Evolutionary conservation across 2,888 invertebrate genomes (phyloP).

Genomic region (Xylophagus ater): DNA sequence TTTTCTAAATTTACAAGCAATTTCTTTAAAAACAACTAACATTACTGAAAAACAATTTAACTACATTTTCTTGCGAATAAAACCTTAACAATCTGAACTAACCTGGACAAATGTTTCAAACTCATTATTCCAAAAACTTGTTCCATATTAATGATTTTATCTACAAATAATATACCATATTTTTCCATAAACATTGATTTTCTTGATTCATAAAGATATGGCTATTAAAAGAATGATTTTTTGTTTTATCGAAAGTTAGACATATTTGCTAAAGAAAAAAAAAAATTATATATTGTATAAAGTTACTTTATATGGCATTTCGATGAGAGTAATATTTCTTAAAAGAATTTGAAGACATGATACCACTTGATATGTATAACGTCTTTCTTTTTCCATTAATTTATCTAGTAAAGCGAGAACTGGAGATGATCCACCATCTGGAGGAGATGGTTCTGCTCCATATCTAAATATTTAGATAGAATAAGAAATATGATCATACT

Average conservation of each 20-base stretch:
- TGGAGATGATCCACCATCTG: constrained; percentile 49
- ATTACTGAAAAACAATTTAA: too few species aligned
- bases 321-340: constrained; percentile 50
- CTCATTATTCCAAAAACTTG: constrained; percentile 43
- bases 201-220: constrained; percentile 26
- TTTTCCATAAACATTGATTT: constrained; percentile 33
- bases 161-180: constrained; percentile 32
- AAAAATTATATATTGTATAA: constrained; percentile 4
- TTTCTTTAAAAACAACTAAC: too few species aligned
- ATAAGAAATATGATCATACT: too few species aligned
- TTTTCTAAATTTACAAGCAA: too few species aligned
- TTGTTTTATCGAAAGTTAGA: too few species aligned
- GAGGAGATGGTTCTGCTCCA: constrained; percentile 51
- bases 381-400: constrained; percentile 48
- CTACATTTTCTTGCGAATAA: too few species aligned
- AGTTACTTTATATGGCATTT: constrained; percentile 40
- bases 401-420: constrained; percentile 54
- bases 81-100: too few species aligned
- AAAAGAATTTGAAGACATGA: constrained; percentile 57
- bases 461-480: constrained; percentile 40
- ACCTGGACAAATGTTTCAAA: constrained; percentile 59
- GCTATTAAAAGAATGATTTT: constrained; percentile 46
- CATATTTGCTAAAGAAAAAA: not conserved
- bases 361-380: constrained; percentile 59
- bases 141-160: constrained; percentile 32